These are phyloP conservation scores for Ooceraea biroi DNA, from an alignment of 1,140 invertebrate species.

Conservation along the genomic window DNA sequence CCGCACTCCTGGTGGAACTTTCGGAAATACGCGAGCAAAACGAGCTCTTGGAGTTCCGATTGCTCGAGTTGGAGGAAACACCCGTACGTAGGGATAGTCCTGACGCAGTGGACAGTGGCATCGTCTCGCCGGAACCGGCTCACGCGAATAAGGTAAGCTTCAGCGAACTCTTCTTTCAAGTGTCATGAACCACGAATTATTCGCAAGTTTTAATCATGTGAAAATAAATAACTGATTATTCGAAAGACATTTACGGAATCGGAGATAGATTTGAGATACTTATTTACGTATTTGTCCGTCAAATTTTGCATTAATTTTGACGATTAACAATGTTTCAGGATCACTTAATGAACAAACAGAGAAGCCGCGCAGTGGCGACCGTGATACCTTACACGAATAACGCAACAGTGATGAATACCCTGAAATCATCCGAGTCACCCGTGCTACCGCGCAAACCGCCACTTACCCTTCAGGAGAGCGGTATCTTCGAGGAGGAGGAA, in stretches of 20 bases:
- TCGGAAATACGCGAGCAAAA: constrained; percentile 86
- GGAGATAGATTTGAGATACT: neutral
- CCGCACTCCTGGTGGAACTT: constrained; percentile 83
- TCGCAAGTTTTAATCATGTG: neutral
- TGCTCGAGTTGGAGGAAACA: constrained; percentile 85
- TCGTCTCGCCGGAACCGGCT: constrained; percentile 80
- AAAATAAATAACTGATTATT: too few relatives aligned
- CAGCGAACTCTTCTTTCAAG: neutral
- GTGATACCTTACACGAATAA: constrained; percentile 81
- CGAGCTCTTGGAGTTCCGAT: constrained; percentile 86
- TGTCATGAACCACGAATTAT: neutral
- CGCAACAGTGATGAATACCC: constrained; percentile 65
- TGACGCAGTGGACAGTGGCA: constrained; percentile 81
- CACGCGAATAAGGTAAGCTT: constrained; percentile 77
- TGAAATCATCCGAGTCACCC: constrained; percentile 67
- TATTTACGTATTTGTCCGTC: neutral
- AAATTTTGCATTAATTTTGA: neutral
- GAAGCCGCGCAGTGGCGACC: constrained; percentile 81
- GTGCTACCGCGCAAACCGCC: constrained; percentile 77
- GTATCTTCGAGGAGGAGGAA: constrained; percentile 85
- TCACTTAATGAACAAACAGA: constrained; percentile 76
- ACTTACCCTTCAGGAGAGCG: constrained; percentile 86
- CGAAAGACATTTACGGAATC: too few relatives aligned
- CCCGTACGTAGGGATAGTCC: constrained; percentile 76
- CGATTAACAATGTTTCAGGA: constrained; percentile 68